phyloP scores from a whole-genome alignment of 2,113 vertebrate species.

The Oxyura jamaicensis region DNA sequence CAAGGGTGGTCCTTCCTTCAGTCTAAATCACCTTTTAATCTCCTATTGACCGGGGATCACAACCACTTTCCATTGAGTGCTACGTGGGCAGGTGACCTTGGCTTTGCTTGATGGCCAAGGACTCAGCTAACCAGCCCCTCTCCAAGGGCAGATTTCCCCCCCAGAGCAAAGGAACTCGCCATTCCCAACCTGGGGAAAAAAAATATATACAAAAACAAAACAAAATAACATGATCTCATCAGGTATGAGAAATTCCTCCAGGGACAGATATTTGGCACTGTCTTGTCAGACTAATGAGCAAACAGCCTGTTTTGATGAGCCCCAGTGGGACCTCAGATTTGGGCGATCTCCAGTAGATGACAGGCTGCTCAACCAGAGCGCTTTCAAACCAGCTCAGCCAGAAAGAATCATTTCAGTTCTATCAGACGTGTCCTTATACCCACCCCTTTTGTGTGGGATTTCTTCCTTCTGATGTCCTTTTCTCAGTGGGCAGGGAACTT shows the following conservation, averaged over 20 bases:
- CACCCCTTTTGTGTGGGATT: not conserved
- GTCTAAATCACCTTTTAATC: constrained; percentile 6
- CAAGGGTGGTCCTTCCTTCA: constrained; percentile 37
- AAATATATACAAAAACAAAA: too few relatives aligned
- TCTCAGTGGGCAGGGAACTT: not conserved
- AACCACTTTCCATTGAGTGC: not conserved
- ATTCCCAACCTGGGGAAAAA: not conserved
- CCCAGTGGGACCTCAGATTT: not conserved
- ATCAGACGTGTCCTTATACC: not conserved
- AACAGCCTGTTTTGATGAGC: not conserved
- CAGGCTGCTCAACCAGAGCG: not conserved
- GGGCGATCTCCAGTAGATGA: not conserved
- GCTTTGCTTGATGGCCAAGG: not conserved
- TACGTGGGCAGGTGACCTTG: not conserved
- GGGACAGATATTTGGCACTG: not conserved
- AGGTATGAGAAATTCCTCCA: not conserved
- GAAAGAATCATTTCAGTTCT: not conserved
- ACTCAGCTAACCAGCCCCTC: not conserved
- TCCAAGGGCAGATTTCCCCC: not conserved
- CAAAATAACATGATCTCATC: not conserved
- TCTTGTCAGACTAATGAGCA: not conserved
- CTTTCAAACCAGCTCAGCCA: constrained; percentile 2
- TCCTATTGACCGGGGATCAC: not conserved
- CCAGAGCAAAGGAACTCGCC: not conserved
- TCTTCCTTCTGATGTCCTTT: constrained; percentile 9